phyloP scores from a whole-genome alignment of 2,113 vertebrate genomes.

The Morone chrysops region DNA sequence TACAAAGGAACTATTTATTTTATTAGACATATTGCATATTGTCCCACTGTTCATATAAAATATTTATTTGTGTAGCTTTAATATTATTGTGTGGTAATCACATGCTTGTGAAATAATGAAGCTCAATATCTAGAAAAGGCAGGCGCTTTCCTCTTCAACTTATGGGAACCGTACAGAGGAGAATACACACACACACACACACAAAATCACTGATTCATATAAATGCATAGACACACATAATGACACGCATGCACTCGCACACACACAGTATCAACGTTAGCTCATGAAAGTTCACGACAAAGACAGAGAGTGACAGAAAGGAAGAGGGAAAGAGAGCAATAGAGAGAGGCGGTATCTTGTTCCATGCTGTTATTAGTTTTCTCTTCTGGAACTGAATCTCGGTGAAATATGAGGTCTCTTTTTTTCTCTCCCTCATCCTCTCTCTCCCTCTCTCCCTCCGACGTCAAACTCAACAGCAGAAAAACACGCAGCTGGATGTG shows the following conservation, averaged over 20 bases:
- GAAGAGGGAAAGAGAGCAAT: neutral
- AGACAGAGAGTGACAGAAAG: conserved; percentile 5
- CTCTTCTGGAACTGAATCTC: conserved; percentile 19
- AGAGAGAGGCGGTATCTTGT: conserved; percentile 4
- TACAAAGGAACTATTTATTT: neutral
- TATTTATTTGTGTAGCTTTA: neutral
- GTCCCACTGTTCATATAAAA: neutral
- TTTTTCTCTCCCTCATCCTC: conserved; percentile 1
- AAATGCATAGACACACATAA: neutral
- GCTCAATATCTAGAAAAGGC: neutral
- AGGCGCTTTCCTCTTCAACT: neutral
- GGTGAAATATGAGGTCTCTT: conserved; percentile 27
- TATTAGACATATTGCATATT: neutral
- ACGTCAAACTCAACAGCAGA: conserved; percentile 70
- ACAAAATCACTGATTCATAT: neutral
- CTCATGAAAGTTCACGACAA: neutral
- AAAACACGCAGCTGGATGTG: conserved; percentile 50
- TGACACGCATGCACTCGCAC: neutral
- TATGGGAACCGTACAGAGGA: neutral
- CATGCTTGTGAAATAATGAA: neutral
- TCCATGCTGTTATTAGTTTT: conserved; percentile 36
- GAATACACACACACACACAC: neutral
- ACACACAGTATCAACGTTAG: neutral
- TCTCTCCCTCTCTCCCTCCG: conserved; percentile 33
- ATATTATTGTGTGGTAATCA: neutral